Conservation (phyloP, 2,113 vertebrate genomes). For the Nesogale talazaci region DNA sequence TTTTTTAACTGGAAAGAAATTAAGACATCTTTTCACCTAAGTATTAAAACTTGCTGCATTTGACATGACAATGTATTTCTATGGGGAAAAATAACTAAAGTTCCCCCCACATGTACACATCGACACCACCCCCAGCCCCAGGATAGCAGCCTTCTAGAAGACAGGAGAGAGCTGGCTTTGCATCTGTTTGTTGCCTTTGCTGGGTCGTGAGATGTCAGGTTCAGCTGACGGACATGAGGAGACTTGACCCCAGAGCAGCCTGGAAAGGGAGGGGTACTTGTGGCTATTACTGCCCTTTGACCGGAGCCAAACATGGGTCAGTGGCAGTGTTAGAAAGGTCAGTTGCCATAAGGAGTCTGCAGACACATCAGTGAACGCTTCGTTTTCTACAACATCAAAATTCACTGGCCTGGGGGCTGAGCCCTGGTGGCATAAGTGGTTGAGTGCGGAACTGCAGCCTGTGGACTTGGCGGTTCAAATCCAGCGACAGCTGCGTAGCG, state of each 20-base stretch:
- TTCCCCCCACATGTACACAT: too few species aligned
- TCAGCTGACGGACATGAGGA: neutral
- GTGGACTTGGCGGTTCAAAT: too few species aligned
- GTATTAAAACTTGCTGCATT: neutral
- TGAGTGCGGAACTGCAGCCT: too few species aligned
- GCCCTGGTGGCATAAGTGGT: too few species aligned
- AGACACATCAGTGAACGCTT: neutral
- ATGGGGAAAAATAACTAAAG: neutral
- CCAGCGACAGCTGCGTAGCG: too few species aligned
- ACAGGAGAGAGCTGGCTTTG: neutral
- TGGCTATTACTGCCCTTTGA: slow-evolving; percentile 14
- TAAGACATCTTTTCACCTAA: neutral
- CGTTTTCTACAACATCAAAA: slow-evolving; percentile 5
- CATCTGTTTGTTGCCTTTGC: neutral
- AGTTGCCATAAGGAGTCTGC: neutral
- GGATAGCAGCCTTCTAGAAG: too few species aligned
- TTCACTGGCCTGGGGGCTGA: too few species aligned
- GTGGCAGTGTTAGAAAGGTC: neutral
- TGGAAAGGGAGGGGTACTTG: neutral
- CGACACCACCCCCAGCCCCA: too few species aligned
- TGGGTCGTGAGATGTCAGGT: neutral
- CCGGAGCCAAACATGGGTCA: neutral
- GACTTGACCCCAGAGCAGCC: neutral
- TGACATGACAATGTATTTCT: neutral
- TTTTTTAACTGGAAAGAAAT: too few species aligned